phyloP scores from a whole-genome alignment of 2,888 invertebrate genomes.

The Drosophila fungiperda region DNA sequence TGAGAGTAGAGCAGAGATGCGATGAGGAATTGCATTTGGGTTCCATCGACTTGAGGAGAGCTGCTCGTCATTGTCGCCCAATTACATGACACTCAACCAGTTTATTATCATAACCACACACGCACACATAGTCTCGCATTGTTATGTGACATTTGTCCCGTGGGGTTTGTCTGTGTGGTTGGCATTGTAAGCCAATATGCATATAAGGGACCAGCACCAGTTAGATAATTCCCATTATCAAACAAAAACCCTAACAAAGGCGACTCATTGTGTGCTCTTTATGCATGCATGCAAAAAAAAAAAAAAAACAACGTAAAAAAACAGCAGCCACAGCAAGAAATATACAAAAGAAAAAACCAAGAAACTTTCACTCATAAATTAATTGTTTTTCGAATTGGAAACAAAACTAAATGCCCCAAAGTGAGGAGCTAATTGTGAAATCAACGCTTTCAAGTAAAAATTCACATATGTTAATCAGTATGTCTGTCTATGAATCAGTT shows the following conservation, averaged over 20 bases:
- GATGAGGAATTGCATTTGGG: neutral
- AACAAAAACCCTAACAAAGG: constrained; percentile 53
- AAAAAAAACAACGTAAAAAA: constrained; percentile 13
- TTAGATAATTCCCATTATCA: constrained; percentile 56
- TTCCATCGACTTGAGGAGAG: constrained; percentile 16
- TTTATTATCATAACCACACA: constrained; percentile 44
- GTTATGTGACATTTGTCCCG: constrained; percentile 37
- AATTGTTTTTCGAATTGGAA: constrained; percentile 59
- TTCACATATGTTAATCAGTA: constrained; percentile 6
- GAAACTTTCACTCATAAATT: constrained; percentile 79
- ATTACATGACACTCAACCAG: constrained; percentile 54
- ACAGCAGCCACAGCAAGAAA: constrained; percentile 1
- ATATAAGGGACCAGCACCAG: constrained; percentile 67
- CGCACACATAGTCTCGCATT: constrained; percentile 7
- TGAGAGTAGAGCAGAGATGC: neutral
- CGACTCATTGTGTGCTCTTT: constrained; percentile 55
- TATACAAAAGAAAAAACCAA: constrained; percentile 10
- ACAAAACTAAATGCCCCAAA: constrained; percentile 61
- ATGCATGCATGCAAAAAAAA: constrained; percentile 64
- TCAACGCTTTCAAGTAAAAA: constrained; percentile 35
- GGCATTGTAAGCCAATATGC: constrained; percentile 67
- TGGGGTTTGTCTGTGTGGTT: constrained; percentile 17
- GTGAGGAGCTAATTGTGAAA: constrained; percentile 54
- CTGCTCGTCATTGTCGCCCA: constrained; percentile 51
- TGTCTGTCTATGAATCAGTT: constrained; percentile 25